Conservation (phyloP, 2,797 vertebrate genomes). For the Clarias pachynema region DNA sequence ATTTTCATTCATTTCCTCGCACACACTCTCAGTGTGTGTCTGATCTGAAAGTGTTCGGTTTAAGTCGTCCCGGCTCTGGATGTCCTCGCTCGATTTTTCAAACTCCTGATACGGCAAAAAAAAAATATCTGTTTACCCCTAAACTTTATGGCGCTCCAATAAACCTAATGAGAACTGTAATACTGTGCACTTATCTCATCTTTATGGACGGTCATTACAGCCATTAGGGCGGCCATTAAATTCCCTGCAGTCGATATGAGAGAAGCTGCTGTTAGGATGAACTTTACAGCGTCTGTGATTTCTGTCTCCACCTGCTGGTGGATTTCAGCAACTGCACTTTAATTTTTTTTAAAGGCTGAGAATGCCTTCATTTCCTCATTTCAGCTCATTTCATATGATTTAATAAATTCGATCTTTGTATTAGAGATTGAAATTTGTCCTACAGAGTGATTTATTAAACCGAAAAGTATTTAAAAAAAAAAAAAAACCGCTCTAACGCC, state of each 20-base stretch:
- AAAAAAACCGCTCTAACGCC: too few species aligned
- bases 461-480: background rate
- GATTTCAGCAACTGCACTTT: background rate
- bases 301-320: slow-evolving; percentile 66
- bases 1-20: background rate
- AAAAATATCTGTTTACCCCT: background rate
- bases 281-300: background rate
- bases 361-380: background rate
- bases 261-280: background rate
- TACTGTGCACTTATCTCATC: background rate
- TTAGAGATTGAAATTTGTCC: background rate
- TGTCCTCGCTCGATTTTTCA: background rate
- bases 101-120: background rate
- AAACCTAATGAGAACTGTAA: background rate
- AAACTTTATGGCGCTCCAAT: background rate
- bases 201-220: background rate
- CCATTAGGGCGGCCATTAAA: background rate
- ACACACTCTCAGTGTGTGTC: too few species aligned
- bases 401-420: background rate
- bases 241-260: background rate
- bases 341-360: background rate
- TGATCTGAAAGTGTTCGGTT: background rate
- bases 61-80: background rate
- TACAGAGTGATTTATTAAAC: background rate
- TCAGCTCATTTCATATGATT: background rate